Conservation (phyloP, 2,888 invertebrate genomes). For the Cacoxenus indagator region DNA sequence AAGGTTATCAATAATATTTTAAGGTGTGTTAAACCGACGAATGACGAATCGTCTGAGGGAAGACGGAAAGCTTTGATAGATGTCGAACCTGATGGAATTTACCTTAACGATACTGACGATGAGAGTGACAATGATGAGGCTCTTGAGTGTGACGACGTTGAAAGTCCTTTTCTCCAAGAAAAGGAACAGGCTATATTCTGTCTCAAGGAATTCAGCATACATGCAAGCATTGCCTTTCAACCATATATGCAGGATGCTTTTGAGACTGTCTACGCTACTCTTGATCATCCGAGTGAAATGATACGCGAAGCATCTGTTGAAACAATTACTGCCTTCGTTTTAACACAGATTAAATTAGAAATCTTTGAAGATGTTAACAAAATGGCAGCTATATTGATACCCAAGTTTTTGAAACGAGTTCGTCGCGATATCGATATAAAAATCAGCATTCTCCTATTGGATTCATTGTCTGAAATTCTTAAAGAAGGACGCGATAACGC, state of each 20-base stretch:
- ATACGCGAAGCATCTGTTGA: conserved; percentile 79
- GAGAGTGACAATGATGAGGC: conserved; percentile 67
- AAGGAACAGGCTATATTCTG: conserved; percentile 84
- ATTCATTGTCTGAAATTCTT: conserved; percentile 76
- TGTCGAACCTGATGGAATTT: conserved; percentile 57
- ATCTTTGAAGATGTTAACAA: conserved; percentile 74
- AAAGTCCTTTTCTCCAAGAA: conserved; percentile 83
- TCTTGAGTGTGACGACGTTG: conserved; percentile 77
- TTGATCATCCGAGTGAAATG: conserved; percentile 80
- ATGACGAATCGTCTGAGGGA: conserved; percentile 74
- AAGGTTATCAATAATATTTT: conserved; percentile 78
- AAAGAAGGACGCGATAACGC: conserved; percentile 76
- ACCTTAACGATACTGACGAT: conserved; percentile 67
- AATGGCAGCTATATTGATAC: conserved; percentile 74
- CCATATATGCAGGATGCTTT: conserved; percentile 80
- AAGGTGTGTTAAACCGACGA: conserved; percentile 78
- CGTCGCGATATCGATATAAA: too few relatives aligned
- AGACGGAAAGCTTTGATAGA: conserved; percentile 71
- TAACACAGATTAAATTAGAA: conserved; percentile 75
- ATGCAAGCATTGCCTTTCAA: conserved; percentile 77
- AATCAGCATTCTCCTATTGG: too few relatives aligned
- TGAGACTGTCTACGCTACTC: conserved; percentile 78
- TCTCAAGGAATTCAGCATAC: conserved; percentile 78
- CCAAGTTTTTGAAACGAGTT: too few relatives aligned
- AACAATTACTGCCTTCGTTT: conserved; percentile 77